Evolutionary conservation across 2,113 vertebrate genomes (phyloP), one percentile per base, ranked within the genome.

Genomic region (Sterrhoptilus dennistouni): DNA sequence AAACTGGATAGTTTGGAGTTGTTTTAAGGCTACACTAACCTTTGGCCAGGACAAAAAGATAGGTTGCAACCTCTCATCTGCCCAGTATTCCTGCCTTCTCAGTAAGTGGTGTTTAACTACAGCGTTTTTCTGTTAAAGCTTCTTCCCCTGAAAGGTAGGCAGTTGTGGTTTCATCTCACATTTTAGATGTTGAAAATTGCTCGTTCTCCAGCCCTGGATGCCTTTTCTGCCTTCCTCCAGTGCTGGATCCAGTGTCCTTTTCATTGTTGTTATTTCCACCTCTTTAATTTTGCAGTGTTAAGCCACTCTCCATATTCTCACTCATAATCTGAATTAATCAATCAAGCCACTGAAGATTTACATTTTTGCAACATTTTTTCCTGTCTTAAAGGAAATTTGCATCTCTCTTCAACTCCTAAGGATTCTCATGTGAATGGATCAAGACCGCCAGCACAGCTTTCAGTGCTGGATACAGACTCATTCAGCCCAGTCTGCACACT

Each of bases 1-100:
- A 21, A 8, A 52, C 29, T 74, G 35, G 6, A 24, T 80, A 81
- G 22, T 53, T 47, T 70, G 31, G 29, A 6, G 14, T 42, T 71
- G 28, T 44, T 81, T 75, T 61, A 89, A 60, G 33, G 35, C 52
- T 74, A 47, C 29, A 21, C 33, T 2, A 11, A 23, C 28, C 12
- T 9, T 66, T 61, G 42, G 27, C 44, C 38, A 77, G 59, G 18
- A 81, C n/a, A 76, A 49, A 9, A 78, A 19, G 19, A 36, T 42
- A 8, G 21, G 9, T 33, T 27, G 12, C 44, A 61, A 9, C 29
- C 1, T 83, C 50, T 61, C 0, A 0, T 72, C 47, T 65, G 38
- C 24, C 90, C 21, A 19, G 38, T 42, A 72, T 16, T 16, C 25
- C 42, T 66, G 29, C 24, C 14, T 50, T 93, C 36, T 33, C 33